Evolutionary conservation across 2,888 invertebrate genomes (phyloP).

Genomic region (Caenorhabditis virilis): DNA sequence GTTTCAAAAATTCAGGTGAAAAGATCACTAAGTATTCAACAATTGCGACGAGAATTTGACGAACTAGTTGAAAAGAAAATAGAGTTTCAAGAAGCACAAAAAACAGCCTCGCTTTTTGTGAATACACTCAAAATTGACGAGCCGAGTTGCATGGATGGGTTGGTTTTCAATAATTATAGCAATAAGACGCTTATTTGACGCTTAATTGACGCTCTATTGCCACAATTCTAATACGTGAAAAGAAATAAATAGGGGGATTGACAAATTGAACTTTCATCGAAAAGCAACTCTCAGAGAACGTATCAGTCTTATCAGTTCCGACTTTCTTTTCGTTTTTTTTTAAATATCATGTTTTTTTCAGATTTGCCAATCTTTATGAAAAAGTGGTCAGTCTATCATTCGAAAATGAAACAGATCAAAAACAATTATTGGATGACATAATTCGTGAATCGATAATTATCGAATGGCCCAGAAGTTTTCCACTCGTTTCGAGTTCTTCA

Average conservation of each 20-base stretch:
- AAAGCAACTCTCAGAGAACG: no score
- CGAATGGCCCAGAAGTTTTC: conserved; percentile 52
- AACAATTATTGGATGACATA: conserved; percentile 11
- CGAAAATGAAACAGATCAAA: conserved; percentile 16
- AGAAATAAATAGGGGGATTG: no score
- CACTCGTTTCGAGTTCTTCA: conserved; percentile 7
- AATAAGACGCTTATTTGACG: not conserved
- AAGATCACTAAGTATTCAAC: conserved; percentile 21
- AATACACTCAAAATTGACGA: conserved; percentile 31
- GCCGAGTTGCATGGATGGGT: conserved; percentile 39
- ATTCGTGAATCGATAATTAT: conserved; percentile 45
- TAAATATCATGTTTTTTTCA: conserved; percentile 7
- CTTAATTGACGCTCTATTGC: not conserved
- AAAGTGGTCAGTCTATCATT: conserved; percentile 6
- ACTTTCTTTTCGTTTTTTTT: no score
- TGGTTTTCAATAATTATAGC: conserved; percentile 1
- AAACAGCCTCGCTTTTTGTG: conserved; percentile 42
- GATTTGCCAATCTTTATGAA: conserved; percentile 18
- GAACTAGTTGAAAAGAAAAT: conserved; percentile 33
- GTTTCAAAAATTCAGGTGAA: conserved; percentile 29
- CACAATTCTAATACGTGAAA: not conserved
- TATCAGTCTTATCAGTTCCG: no score
- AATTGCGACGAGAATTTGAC: conserved; percentile 32
- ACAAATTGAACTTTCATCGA: no score
- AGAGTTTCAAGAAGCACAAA: conserved; percentile 40